Base-by-base conservation (phyloP, 1,140 invertebrate genomes). In the Drosophila murphyi region DNA sequence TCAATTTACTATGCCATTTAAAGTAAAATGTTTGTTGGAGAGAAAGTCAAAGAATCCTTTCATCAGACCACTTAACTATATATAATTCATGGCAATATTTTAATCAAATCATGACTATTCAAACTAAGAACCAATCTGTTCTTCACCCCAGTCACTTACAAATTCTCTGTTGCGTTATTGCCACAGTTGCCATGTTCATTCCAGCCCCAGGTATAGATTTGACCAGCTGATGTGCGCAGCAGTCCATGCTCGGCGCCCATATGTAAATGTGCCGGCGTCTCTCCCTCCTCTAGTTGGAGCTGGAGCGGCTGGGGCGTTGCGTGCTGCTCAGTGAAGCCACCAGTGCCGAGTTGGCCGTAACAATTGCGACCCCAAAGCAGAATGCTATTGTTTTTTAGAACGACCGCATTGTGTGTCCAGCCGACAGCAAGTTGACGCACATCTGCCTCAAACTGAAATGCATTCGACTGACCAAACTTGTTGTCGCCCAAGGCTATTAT, bases 121-220 rank as follows among this genome's bases (percentile, higher is more conserved):
- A 12, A 12, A 12, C 12, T 12, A 12, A 12, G 12, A 12, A 12
- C 12, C 12, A 12, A 12, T 12, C 12, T 12, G 12, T 64, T n/a
- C 32, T 37, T 55, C 35, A n/a, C 5, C 32, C 0, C 12, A 12
- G 28, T 0, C 0, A 63, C 67, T 89, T 81, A 92, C 43, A 96
- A 93, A 92, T 96, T 94, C 29, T 94, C 93, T 28, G 93, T 94
- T 52, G 93, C 92, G 41, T 95, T 95, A 72, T 95, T 96, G 69
- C 97, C 97, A 92, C 97, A 97, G 83, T 97, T 97, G 29, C 96
- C 96, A 93, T 98, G 97, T 79, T 98, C 97, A 93, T 98, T 98
- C 97, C 97, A 98, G 4, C 97, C 97, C 97, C 97, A 97, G n/a
- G 95, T 95, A 67, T 95, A 95, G 2, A 97, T 78, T 48, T 93